A percentile compares a stretch with the other conserved stretches of the same genome.
These are phyloP conservation scores for Micromys minutus DNA, from an alignment of 2,113 vertebrate genomes.

Conservation along the genomic window DNA sequence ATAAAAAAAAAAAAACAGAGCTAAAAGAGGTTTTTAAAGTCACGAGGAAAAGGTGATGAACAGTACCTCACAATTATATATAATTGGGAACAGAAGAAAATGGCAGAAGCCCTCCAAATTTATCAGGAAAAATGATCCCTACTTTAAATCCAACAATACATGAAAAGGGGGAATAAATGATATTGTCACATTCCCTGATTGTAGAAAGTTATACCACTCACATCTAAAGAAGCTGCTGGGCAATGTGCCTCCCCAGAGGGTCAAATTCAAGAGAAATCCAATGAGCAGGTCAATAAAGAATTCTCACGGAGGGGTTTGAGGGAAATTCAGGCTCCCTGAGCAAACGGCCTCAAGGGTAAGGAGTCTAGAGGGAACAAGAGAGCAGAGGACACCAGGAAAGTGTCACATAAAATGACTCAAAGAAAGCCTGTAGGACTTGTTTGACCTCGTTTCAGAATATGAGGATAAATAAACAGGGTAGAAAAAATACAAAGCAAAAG, in stretches of 20 bases:
- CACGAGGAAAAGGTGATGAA: not conserved
- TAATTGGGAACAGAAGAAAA: slow-evolving; percentile 32
- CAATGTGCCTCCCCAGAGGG: not conserved
- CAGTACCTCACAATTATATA: not conserved
- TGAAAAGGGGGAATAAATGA: not conserved
- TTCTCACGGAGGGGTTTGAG: not conserved
- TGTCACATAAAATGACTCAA: not conserved
- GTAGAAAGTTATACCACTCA: not conserved
- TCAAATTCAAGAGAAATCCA: not conserved
- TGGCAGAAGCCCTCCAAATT: not conserved
- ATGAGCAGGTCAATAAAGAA: slow-evolving; percentile 16
- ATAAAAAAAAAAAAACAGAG: not conserved
- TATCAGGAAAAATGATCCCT: not conserved
- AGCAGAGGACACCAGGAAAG: not conserved
- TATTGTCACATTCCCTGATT: slow-evolving; percentile 4
- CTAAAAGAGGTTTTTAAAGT: not conserved
- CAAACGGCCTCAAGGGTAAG: not conserved
- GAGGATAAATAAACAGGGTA: not conserved
- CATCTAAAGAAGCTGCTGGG: slow-evolving; percentile 25
- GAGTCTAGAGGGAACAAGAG: not conserved
- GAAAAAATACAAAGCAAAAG: not conserved
- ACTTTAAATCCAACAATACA: slow-evolving; percentile 41
- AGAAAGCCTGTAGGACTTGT: not conserved
- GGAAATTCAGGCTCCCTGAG: slow-evolving; percentile 9
- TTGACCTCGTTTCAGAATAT: not conserved